Percentiles rank a stretch among this genome's conserved stretches.
phyloP scores from a whole-genome alignment of 2,888 invertebrate species.

The Coecobrya sp. region DNA sequence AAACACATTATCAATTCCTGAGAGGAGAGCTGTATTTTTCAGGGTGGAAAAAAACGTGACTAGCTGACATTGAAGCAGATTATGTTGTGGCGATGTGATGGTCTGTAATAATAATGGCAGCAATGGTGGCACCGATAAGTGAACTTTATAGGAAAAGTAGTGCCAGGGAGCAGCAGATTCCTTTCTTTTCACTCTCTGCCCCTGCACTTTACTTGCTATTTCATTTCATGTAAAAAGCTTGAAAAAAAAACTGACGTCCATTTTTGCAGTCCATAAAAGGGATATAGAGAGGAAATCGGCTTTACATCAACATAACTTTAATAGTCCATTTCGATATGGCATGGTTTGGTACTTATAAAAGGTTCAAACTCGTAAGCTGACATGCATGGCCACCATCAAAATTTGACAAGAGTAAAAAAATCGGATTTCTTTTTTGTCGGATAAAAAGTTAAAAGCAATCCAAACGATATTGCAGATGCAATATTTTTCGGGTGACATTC shows the following conservation, averaged over 20 bases:
- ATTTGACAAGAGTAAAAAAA: conserved; percentile 52
- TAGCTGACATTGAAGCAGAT: conserved; percentile 60
- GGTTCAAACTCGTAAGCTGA: background rate
- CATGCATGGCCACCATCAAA: conserved; percentile 59
- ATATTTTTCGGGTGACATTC: conserved; percentile 41
- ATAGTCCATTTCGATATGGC: conserved; percentile 52
- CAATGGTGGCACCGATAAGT: conserved; percentile 25
- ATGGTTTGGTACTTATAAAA: background rate
- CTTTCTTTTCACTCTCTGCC: background rate
- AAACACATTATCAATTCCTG: conserved; percentile 47
- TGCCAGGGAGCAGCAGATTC: background rate
- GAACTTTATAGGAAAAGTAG: conserved; percentile 24
- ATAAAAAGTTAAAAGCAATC: conserved; percentile 60
- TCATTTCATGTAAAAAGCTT: conserved; percentile 33
- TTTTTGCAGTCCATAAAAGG: conserved; percentile 40
- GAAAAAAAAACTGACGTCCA: no score
- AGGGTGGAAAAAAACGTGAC: conserved; percentile 36
- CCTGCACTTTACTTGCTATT: background rate
- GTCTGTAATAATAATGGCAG: background rate
- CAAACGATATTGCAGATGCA: conserved; percentile 53
- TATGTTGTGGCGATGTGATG: conserved; percentile 12
- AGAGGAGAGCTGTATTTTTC: conserved; percentile 16
- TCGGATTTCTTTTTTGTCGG: conserved; percentile 40
- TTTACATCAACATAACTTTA: conserved; percentile 69
- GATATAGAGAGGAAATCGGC: conserved; percentile 62